phyloP scores from a whole-genome alignment of 2,888 invertebrate species.

The Galeruca laticollis region DNA sequence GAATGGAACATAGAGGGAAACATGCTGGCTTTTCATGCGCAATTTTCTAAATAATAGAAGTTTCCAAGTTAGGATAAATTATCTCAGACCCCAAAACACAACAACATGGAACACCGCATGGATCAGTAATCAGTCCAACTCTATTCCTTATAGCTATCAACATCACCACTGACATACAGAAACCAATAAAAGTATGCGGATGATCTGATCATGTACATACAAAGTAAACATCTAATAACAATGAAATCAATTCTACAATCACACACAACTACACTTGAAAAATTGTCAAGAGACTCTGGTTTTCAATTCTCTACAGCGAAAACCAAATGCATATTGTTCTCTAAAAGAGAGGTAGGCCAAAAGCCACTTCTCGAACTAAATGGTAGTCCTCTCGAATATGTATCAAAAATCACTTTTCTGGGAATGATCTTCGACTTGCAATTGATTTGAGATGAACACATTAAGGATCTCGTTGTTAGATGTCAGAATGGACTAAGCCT shows the following conservation, averaged over 20 bases:
- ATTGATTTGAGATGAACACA: not conserved
- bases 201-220: no score
- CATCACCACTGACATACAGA: no score
- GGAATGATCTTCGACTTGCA: not conserved
- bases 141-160: no score
- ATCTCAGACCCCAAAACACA: not conserved
- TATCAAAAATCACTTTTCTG: not conserved
- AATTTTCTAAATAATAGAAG: no score
- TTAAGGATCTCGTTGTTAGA: not conserved
- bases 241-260: not conserved
- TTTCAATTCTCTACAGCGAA: not conserved
- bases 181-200: no score
- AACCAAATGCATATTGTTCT: no score
- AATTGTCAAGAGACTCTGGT: not conserved
- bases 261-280: not conserved
- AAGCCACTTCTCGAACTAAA: not conserved
- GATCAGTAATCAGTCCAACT: not conserved
- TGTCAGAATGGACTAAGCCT: no score
- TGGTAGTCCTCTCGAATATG: not conserved
- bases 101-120: no score
- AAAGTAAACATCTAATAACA: no score
- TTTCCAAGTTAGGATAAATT: conserved; percentile 2
- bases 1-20: no score
- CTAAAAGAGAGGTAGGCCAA: no score
- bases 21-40: no score